Conservation (phyloP, 2,797 vertebrate genomes). For the Allobates femoralis region DNA sequence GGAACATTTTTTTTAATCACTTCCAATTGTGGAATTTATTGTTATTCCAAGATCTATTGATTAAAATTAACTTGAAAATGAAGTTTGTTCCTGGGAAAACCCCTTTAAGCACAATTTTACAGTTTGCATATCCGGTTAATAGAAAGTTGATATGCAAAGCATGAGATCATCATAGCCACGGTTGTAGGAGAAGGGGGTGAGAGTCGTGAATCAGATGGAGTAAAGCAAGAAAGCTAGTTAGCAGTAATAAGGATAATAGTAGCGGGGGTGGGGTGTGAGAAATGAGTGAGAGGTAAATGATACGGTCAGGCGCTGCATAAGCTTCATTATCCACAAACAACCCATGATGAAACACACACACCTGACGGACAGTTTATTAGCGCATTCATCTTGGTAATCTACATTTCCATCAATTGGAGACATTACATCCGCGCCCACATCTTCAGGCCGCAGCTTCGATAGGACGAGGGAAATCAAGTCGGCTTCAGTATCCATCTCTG, state of each 20-base stretch:
- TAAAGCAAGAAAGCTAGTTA: not conserved
- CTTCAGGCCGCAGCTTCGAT: conserved; percentile 1
- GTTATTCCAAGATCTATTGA: no score
- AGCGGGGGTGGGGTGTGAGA: not conserved
- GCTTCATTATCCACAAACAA: not conserved
- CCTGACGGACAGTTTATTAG: not conserved
- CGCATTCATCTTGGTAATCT: conserved; percentile 16
- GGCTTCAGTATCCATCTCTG: not conserved
- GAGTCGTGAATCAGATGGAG: not conserved
- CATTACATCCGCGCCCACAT: conserved; percentile 22
- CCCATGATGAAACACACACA: not conserved
- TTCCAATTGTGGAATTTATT: no score
- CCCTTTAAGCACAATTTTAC: no score
- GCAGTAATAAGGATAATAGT: not conserved
- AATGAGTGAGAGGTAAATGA: not conserved
- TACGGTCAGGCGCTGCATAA: not conserved
- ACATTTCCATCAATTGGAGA: not conserved
- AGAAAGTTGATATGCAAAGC: no score
- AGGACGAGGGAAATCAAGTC: conserved; percentile 21
- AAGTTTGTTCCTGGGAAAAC: no score
- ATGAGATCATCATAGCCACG: no score
- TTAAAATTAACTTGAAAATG: no score
- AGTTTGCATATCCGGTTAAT: no score
- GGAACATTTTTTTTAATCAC: no score
- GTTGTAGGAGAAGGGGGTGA: not conserved